Base-by-base conservation (phyloP, 92 coral and sea anemone species). In the Umimayanthus kanabou region DNA sequence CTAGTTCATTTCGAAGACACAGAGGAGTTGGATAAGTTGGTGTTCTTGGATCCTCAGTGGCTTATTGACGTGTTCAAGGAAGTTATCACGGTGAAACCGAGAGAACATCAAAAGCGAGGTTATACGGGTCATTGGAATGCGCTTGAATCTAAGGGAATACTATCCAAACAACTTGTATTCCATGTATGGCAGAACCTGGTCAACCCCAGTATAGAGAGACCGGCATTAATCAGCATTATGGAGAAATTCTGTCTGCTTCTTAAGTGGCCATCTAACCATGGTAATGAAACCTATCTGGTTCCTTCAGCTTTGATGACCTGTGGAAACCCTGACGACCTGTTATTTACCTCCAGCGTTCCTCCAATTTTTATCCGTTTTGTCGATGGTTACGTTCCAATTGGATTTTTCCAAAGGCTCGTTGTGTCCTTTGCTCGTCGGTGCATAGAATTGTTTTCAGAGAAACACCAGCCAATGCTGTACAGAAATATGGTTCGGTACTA, bases 1-100 rank as follows among this genome's bases (percentile, higher is more conserved):
- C 14, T 92, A 33, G 81, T 92, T 30, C 91, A 90, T 72, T 88
- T 91, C 81, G 66, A 29, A 43, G 95, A 85, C 42, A 73, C 90
- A 2, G 55, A 76, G 6, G 85, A 64, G 10, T 76, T 91, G 40
- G 74, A 77, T 80, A 58, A 58, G 5, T 11, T 79, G 80, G 76
- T 92, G 6, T 82, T 92, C 53, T 55, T 92, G 80, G 85, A 92
- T 77, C 93, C 93, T 18, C 87, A 85, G 58, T 92, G 95, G 95
- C 73, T 92, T 40, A 85, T 91, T 79, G 89, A 91, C 39, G 81
- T 90, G 39, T 90, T 92, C 65, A 88, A 86, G 76, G 80, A 80
- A 33, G 89, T 92, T 47, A 92, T 92, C 85, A 92, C 94, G 50
- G 77, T 92, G 15, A 85, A 85, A 76, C 80, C 88, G 1, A 81